Percentiles rank a stretch among this genome's conserved stretches.
These are phyloP conservation scores for Loxodonta africana DNA, from an alignment of 2,113 vertebrate genomes.

Conservation along the genomic window DNA sequence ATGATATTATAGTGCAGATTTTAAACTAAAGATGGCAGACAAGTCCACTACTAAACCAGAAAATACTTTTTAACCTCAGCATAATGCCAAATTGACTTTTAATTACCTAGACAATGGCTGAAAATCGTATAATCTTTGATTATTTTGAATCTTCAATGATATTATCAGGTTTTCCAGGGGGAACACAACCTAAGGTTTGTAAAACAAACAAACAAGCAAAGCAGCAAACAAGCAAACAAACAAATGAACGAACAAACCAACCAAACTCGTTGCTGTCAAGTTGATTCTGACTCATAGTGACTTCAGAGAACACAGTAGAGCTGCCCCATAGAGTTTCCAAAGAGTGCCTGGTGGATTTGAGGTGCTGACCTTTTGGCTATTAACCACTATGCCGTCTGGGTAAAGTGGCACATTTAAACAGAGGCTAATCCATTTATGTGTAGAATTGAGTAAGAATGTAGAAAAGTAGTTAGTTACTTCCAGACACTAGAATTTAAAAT, in stretches of 20 bases:
- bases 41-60: neutral
- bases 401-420: conserved; percentile 34
- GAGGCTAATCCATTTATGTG: conserved; percentile 16
- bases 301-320: too few species aligned
- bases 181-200: conserved; percentile 35
- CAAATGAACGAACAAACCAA: too few species aligned
- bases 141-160: conserved; percentile 33
- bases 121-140: conserved; percentile 55
- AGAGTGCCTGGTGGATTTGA: too few species aligned
- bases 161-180: neutral
- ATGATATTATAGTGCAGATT: neutral
- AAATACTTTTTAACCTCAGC: conserved; percentile 36
- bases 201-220: neutral
- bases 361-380: too few species aligned
- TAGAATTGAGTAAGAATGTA: conserved; percentile 1
- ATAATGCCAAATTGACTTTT: conserved; percentile 56
- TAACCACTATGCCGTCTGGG: too few species aligned
- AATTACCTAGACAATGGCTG: conserved; percentile 34
- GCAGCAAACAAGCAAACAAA: too few species aligned
- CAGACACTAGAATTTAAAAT: conserved; percentile 26
- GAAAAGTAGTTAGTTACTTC: conserved; percentile 7
- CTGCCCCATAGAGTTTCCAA: too few species aligned
- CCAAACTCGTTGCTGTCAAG: too few species aligned
- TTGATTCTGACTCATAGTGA: too few species aligned
- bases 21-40: conserved; percentile 35